Evolutionary conservation across 1,140 invertebrate species (phyloP).

Genomic region (Ladona fulva): DNA sequence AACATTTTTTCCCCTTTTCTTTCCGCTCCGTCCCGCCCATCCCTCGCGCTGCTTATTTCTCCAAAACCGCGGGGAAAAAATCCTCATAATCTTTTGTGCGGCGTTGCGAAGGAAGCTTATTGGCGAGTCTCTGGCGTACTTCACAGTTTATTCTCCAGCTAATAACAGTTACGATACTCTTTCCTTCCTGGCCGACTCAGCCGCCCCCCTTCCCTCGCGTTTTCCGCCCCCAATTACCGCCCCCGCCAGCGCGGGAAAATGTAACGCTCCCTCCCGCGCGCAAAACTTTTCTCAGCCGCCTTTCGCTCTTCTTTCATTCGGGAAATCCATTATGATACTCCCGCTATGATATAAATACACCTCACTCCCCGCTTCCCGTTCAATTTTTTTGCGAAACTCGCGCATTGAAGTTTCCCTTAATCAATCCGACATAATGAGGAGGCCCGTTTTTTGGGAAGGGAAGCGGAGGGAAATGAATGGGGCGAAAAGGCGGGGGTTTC

Average conservation of each 20-base stretch:
- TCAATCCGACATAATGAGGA: neutral
- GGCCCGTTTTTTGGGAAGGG: neutral
- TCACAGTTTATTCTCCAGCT: conserved; percentile 4
- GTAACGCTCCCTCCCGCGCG: no score
- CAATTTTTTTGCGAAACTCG: neutral
- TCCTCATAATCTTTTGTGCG: neutral
- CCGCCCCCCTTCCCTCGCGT: neutral
- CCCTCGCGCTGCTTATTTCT: neutral
- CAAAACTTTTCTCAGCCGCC: neutral
- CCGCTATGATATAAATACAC: no score
- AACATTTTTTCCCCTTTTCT: neutral
- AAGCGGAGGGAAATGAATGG: neutral
- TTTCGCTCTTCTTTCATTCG: neutral
- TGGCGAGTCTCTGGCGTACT: neutral
- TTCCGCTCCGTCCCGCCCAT: neutral
- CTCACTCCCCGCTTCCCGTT: neutral
- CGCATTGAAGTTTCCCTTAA: neutral
- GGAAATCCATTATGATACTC: neutral
- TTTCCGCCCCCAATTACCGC: neutral
- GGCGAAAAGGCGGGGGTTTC: no score
- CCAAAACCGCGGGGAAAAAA: neutral
- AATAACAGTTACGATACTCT: neutral
- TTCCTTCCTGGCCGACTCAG: neutral
- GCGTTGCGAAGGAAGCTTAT: neutral
- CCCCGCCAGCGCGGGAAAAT: no score